Evolutionary conservation across 2,888 invertebrate species (phyloP).

Genomic region (Cecidostiba fungosa): DNA sequence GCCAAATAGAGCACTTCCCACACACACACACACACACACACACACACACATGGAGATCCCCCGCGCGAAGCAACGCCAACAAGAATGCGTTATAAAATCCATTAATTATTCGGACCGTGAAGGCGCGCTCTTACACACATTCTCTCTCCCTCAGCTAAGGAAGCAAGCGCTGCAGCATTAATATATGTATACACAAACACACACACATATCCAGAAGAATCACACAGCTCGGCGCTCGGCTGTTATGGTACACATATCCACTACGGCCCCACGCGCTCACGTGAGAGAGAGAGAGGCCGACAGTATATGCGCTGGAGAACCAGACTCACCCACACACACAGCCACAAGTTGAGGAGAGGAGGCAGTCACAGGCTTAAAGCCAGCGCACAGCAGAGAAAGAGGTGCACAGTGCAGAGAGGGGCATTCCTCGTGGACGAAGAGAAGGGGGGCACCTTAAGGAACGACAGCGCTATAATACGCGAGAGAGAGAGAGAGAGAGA

Average conservation of each 20-base stretch:
- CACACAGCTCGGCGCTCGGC: background rate
- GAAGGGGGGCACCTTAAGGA: slow-evolving; percentile 39
- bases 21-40: no score
- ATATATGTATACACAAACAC: background rate
- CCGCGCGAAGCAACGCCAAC: background rate
- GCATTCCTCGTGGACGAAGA: slow-evolving; percentile 52
- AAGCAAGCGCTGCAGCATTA: slow-evolving; percentile 19
- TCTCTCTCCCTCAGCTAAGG: background rate
- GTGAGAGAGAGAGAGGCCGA: background rate
- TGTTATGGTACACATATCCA: slow-evolving; percentile 3
- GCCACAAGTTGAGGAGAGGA: background rate
- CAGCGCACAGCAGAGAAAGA: slow-evolving; percentile 23
- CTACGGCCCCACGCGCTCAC: background rate
- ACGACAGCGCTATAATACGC: slow-evolving; percentile 43
- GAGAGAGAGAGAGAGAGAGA: background rate
- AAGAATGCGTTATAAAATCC: slow-evolving; percentile 55
- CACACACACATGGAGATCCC: background rate
- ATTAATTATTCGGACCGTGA: slow-evolving; percentile 55
- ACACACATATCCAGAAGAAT: background rate
- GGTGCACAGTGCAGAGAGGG: slow-evolving; percentile 48
- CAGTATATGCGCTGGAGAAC: background rate
- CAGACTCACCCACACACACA: background rate
- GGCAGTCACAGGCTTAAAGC: background rate
- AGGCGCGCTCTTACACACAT: slow-evolving; percentile 13
- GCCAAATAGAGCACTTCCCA: slow-evolving; percentile 27